phyloP scores from a whole-genome alignment of 2,113 vertebrate species.

The Lepidothrix coronata region DNA sequence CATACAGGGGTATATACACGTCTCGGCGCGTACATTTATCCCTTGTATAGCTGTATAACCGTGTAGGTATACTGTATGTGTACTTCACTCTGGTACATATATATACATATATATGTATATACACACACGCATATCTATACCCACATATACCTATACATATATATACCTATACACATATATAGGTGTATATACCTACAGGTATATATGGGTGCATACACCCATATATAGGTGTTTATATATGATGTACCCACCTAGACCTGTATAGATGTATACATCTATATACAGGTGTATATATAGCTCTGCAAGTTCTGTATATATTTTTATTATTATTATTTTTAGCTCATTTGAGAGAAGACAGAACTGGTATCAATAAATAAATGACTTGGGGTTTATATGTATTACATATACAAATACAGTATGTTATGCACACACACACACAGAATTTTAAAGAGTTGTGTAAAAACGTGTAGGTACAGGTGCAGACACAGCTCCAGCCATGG shows the following conservation, averaged over 20 bases:
- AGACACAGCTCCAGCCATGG: accelerated
- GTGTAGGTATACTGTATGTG: accelerated
- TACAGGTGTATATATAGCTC: not conserved
- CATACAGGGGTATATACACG: accelerated
- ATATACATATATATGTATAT: not conserved
- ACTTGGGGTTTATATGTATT: not conserved
- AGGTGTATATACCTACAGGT: not conserved
- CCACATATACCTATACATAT: too few relatives aligned
- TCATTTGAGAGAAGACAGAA: not conserved
- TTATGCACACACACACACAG: accelerated
- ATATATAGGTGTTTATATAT: not conserved
- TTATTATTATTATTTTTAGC: too few relatives aligned
- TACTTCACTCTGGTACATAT: not conserved
- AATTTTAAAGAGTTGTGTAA: accelerated
- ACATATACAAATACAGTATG: accelerated
- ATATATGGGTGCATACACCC: not conserved
- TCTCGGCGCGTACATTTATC: accelerated
- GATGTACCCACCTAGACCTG: not conserved
- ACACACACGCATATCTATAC: not conserved
- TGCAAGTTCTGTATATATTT: not conserved
- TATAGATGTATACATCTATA: not conserved
- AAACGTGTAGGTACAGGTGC: accelerated
- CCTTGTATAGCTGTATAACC: too few relatives aligned
- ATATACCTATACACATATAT: not conserved
- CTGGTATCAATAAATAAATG: not conserved